phyloP scores from a whole-genome alignment of 2,113 vertebrate species.

The Dinomys branickii region DNA sequence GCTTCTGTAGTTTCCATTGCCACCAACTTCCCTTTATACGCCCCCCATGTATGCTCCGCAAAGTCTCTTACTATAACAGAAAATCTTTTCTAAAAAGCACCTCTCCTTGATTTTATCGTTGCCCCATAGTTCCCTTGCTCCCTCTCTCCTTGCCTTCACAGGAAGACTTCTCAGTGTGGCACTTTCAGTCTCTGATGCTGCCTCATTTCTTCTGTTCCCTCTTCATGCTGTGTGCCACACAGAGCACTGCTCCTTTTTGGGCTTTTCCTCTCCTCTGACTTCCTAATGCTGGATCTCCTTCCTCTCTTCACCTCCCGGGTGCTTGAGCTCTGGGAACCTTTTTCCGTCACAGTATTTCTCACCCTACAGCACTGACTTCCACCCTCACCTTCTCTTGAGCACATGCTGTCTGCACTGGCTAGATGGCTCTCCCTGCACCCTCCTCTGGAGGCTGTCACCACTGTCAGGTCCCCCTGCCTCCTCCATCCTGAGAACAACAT shows the following conservation, averaged over 20 bases:
- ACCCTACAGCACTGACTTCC: neutral
- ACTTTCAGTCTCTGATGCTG: neutral
- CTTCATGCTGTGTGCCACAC: neutral
- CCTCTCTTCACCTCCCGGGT: neutral
- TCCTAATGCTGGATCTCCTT: neutral
- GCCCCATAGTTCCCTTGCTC: neutral
- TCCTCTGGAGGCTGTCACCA: neutral
- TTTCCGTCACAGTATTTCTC: neutral
- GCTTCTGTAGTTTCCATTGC: neutral
- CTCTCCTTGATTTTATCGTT: neutral
- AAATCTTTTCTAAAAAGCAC: neutral
- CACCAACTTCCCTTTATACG: neutral
- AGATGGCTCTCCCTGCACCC: neutral
- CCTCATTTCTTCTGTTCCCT: neutral
- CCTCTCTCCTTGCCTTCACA: neutral
- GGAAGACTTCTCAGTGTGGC: neutral
- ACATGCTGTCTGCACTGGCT: neutral
- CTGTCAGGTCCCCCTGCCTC: no score
- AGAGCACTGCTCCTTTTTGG: neutral
- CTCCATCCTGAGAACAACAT: neutral
- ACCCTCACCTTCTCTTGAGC: neutral
- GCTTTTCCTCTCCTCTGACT: neutral
- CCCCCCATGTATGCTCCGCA: rapidly evolving
- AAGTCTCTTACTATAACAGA: neutral
- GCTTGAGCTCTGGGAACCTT: neutral